Evolutionary conservation across 64 coral and sea anemone species (phyloP).

Genomic region (Orbicella faveolata): DNA sequence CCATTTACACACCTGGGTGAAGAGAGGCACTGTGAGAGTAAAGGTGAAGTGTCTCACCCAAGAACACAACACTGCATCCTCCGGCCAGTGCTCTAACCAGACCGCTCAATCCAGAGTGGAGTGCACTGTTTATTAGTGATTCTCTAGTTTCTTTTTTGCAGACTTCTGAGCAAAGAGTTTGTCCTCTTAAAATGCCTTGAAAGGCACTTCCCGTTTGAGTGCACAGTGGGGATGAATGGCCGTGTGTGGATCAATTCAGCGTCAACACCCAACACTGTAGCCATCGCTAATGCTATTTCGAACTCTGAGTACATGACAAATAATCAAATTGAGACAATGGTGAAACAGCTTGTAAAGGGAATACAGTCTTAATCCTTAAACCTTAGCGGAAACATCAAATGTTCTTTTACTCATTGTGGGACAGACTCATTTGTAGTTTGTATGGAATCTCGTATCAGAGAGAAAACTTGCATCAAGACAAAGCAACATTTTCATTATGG

Average conservation of each 20-base stretch:
- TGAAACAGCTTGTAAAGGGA: constrained; percentile 74
- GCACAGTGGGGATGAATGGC: constrained; percentile 89
- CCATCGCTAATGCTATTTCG: constrained; percentile 81
- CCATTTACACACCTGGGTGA: too few species aligned
- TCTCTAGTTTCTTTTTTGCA: constrained; percentile 16
- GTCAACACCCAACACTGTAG: constrained; percentile 51
- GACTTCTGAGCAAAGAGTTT: constrained; percentile 78
- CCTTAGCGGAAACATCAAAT: too few species aligned
- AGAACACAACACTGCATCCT: too few species aligned
- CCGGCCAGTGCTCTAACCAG: too few species aligned
- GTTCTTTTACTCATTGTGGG: neutral
- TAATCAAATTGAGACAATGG: constrained; percentile 77
- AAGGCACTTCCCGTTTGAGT: constrained; percentile 95
- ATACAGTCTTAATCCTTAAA: constrained; percentile 13
- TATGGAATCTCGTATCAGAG: neutral
- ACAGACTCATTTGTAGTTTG: neutral
- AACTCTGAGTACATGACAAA: constrained; percentile 90
- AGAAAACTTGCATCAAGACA: too few species aligned
- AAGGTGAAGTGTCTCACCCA: too few species aligned
- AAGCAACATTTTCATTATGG: too few species aligned
- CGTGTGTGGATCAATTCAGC: constrained; percentile 85
- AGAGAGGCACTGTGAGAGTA: too few species aligned
- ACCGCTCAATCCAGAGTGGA: too few species aligned
- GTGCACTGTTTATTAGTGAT: neutral
- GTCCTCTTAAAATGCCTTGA: constrained; percentile 75